A percentile compares a stretch with the other conserved stretches of the same genome.
These are phyloP conservation scores for Actinopyga echinites DNA, from an alignment of 53 echinoderm and acorn worm genomes.

Conservation along the genomic window DNA sequence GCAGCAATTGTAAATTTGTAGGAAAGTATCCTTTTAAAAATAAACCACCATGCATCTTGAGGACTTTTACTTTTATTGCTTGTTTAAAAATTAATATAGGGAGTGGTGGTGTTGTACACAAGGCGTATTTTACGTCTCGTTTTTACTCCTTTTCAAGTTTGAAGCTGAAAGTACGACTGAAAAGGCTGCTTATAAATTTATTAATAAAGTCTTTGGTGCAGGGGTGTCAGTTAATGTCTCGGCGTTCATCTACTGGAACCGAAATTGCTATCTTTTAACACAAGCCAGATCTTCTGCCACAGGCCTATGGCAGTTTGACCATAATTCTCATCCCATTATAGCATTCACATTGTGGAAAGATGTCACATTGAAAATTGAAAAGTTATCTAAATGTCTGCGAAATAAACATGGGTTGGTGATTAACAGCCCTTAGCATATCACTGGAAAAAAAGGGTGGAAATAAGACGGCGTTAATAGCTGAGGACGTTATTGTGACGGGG, in stretches of 20 bases:
- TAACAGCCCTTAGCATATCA: conserved; percentile 1
- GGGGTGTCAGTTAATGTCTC: conserved; percentile 11
- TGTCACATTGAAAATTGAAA: conserved; percentile 41
- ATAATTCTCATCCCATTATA: conserved; percentile 31
- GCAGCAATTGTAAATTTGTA: conserved; percentile 22
- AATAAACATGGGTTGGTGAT: conserved; percentile 33
- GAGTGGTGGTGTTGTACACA: conserved; percentile 27
- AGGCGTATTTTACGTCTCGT: conserved; percentile 8
- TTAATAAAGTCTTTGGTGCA: conserved; percentile 33
- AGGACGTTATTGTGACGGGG: background rate
- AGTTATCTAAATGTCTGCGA: conserved; percentile 33
- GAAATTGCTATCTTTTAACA: conserved; percentile 41
- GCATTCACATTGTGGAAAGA: conserved; percentile 7
- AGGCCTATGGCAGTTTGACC: background rate
- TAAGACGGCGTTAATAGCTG: conserved; percentile 4
- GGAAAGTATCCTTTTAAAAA: background rate
- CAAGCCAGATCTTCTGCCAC: conserved; percentile 4
- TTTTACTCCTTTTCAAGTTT: background rate
- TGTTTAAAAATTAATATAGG: conserved; percentile 37
- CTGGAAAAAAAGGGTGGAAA: background rate
- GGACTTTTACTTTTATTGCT: conserved; percentile 39
- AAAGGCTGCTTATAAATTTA: conserved; percentile 31
- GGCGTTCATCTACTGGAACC: background rate
- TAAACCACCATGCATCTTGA: background rate
- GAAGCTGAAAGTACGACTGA: background rate